phyloP scores from a whole-genome alignment of 2,797 vertebrate species.

The Chanos chanos region DNA sequence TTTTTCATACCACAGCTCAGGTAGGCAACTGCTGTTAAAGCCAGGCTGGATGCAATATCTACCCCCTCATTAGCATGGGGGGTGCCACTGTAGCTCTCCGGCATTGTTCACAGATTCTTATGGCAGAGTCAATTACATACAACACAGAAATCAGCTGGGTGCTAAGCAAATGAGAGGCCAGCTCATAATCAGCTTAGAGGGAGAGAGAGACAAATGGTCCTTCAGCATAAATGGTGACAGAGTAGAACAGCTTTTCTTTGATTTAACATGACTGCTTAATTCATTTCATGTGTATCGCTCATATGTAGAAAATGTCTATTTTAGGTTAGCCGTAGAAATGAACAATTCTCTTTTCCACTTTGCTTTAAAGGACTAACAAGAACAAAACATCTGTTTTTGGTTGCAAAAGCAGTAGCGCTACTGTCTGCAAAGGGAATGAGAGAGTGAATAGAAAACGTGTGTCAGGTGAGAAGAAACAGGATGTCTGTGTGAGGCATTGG shows the following conservation, averaged over 20 bases:
- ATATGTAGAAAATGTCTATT: too few species aligned
- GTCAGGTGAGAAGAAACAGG: too few species aligned
- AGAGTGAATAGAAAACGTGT: too few species aligned
- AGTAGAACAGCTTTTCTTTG: neutral
- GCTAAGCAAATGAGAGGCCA: slow-evolving; percentile 29
- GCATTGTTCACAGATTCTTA: slow-evolving; percentile 20
- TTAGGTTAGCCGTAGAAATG: too few species aligned
- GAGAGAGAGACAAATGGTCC: slow-evolving; percentile 5
- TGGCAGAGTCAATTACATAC: slow-evolving; percentile 24
- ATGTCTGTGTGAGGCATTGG: neutral
- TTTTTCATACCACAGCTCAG: neutral
- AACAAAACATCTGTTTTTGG: too few species aligned
- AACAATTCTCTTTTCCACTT: too few species aligned
- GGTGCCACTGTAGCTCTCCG: neutral
- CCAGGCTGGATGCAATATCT: neutral
- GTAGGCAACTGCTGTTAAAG: neutral
- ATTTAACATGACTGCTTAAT: neutral
- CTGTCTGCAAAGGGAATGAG: too few species aligned
- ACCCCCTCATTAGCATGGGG: neutral
- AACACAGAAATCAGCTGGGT: slow-evolving; percentile 22
- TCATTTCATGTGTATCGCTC: neutral
- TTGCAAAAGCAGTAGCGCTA: too few species aligned
- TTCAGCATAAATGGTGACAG: neutral
- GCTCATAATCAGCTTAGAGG: slow-evolving; percentile 14
- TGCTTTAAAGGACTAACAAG: too few species aligned